Percentiles rank a stretch among this genome's conserved stretches.
Conservation (phyloP, 2,797 vertebrate genomes). For the Apodemus agrarius region DNA sequence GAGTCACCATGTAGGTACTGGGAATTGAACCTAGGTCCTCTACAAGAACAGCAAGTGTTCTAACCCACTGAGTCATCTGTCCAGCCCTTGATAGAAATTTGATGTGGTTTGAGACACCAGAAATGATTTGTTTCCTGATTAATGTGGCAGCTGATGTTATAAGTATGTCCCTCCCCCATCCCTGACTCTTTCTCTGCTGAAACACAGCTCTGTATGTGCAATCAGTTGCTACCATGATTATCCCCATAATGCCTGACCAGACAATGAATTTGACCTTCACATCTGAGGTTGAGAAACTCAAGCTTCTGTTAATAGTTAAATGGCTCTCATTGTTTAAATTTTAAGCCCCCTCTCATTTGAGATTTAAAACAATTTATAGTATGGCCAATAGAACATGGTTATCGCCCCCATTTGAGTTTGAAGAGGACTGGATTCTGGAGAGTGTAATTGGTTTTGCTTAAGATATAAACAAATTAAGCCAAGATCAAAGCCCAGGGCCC, state of each 20-base stretch:
- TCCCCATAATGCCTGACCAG: neutral
- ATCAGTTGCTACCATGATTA: neutral
- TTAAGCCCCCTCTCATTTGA: neutral
- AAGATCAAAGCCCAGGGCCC: neutral
- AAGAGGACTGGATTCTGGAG: neutral
- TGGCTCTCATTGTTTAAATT: neutral
- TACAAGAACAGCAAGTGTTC: neutral
- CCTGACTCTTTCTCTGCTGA: neutral
- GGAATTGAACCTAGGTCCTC: neutral
- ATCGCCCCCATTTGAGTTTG: neutral
- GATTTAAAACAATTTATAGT: constrained; percentile 16
- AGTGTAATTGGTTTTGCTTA: neutral
- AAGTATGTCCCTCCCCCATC: neutral
- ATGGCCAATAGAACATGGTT: neutral
- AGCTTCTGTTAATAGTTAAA: neutral
- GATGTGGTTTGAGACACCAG: neutral
- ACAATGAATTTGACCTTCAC: constrained; percentile 18
- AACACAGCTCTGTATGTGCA: neutral
- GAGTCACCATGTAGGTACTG: neutral
- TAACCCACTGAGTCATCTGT: neutral
- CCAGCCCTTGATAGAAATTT: neutral
- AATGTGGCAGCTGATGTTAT: neutral
- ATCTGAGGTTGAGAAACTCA: neutral
- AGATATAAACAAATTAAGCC: constrained; percentile 24
- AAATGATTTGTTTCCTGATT: constrained; percentile 25